Evolutionary conservation across 1,140 invertebrate species (phyloP).

Genomic region (Aphaenogaster rudis): DNA sequence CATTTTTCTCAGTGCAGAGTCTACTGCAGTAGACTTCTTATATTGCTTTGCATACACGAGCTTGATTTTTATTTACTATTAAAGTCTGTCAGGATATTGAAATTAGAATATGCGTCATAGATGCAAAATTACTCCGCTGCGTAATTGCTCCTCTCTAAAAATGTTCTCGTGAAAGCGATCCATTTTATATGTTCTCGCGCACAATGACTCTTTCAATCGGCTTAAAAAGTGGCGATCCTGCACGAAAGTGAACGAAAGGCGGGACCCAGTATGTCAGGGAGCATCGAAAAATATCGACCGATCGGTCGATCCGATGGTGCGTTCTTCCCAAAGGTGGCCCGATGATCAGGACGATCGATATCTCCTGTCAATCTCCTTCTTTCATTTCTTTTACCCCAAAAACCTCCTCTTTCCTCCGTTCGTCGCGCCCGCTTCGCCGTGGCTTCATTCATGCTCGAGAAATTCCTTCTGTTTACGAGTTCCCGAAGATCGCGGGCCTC

Average conservation of each 20-base stretch:
- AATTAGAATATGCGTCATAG: not conserved
- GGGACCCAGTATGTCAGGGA: constrained; percentile 46
- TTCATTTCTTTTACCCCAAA: constrained; percentile 56
- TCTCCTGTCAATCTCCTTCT: constrained; percentile 64
- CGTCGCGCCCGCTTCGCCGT: constrained; percentile 14
- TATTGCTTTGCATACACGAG: too few relatives aligned
- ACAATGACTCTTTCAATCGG: constrained; percentile 44
- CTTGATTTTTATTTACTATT: too few relatives aligned
- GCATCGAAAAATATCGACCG: constrained; percentile 65
- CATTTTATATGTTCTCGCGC: not conserved
- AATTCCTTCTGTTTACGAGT: constrained; percentile 84
- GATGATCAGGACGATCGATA: constrained; percentile 74
- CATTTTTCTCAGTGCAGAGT: too few relatives aligned
- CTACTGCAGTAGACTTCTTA: too few relatives aligned
- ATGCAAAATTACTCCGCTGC: not conserved
- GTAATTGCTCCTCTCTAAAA: not conserved
- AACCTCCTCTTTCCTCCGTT: not conserved
- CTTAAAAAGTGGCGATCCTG: constrained; percentile 60
- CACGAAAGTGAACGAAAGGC: constrained; percentile 42
- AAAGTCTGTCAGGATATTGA: not conserved
- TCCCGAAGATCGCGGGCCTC: constrained; percentile 78
- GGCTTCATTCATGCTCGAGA: constrained; percentile 84
- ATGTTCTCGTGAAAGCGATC: constrained; percentile 4
- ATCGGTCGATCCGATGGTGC: constrained; percentile 23
- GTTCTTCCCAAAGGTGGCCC: constrained; percentile 45